A percentile compares a stretch with the other conserved stretches of the same genome.
phyloP scores from a whole-genome alignment of 2,797 vertebrate species.

The Peromyscus nudipes region DNA sequence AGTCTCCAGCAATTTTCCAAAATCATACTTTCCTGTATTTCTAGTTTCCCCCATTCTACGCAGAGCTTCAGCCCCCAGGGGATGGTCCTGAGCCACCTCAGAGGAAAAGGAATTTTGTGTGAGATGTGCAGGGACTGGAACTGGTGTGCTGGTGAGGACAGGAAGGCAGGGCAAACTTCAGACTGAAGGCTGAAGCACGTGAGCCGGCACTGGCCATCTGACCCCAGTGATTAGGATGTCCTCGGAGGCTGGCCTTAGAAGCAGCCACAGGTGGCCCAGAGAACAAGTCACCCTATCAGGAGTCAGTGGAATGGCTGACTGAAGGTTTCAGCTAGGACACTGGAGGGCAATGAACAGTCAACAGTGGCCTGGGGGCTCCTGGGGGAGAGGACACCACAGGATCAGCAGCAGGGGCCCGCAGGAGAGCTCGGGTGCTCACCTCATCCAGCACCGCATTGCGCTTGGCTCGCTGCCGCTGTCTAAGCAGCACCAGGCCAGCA shows the following conservation, averaged over 20 bases:
- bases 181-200: neutral
- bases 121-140: neutral
- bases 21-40: neutral
- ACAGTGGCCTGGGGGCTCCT: neutral
- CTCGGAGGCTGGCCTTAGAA: neutral
- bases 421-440: conserved; percentile 86
- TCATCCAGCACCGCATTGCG: conserved; percentile 96
- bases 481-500: conserved; percentile 97
- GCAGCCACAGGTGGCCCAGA: neutral
- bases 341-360: neutral
- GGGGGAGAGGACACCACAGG: fast-evolving
- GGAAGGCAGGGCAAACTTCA: neutral
- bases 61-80: neutral
- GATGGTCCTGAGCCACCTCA: fast-evolving
- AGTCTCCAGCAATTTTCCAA: neutral
- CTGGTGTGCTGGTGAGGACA: fast-evolving
- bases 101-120: neutral
- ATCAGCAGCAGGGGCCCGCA: neutral
- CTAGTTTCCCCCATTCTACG: neutral
- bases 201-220: fast-evolving
- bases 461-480: conserved; percentile 97
- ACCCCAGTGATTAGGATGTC: neutral
- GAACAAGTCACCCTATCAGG: neutral
- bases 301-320: neutral
- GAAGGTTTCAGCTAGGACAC: neutral